Evolutionary conservation across 2,888 invertebrate genomes (phyloP).

Genomic region (Chironomus riparius): DNA sequence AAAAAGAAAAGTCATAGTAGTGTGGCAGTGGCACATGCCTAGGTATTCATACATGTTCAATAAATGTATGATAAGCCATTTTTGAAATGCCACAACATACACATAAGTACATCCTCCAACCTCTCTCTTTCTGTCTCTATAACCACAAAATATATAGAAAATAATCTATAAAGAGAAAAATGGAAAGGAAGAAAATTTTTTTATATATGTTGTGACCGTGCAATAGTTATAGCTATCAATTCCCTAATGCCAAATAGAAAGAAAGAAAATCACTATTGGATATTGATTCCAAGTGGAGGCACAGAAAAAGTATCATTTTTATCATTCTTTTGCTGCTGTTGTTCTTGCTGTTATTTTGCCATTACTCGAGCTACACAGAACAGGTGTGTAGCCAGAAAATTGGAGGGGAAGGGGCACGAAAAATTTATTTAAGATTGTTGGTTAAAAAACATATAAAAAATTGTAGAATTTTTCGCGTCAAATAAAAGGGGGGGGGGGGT

Average conservation of each 20-base stretch:
- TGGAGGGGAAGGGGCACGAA: too few species aligned
- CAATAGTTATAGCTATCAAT: slow-evolving; percentile 16
- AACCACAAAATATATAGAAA: neutral
- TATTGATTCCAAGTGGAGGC: slow-evolving; percentile 6
- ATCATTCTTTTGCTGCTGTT: too few species aligned
- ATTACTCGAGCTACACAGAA: too few species aligned
- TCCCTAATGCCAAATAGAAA: slow-evolving; percentile 1
- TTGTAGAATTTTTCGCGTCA: too few species aligned
- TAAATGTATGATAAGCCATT: slow-evolving; percentile 12
- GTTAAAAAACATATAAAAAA: too few species aligned
- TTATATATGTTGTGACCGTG: neutral
- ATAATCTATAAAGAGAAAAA: neutral
- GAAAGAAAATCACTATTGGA: slow-evolving; percentile 13
- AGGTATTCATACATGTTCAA: slow-evolving; percentile 1
- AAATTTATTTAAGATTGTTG: too few species aligned
- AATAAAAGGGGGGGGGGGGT: too few species aligned
- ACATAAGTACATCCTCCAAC: neutral
- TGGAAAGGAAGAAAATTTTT: neutral
- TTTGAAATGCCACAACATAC: neutral
- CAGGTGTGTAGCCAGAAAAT: too few species aligned
- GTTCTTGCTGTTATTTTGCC: too few species aligned
- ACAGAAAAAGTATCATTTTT: too few species aligned
- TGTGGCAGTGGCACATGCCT: neutral
- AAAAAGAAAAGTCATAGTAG: neutral
- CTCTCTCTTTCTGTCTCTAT: neutral